Evolutionary conservation across 1,140 invertebrate genomes (phyloP).

Genomic region (Bombus haemorrhoidalis): DNA sequence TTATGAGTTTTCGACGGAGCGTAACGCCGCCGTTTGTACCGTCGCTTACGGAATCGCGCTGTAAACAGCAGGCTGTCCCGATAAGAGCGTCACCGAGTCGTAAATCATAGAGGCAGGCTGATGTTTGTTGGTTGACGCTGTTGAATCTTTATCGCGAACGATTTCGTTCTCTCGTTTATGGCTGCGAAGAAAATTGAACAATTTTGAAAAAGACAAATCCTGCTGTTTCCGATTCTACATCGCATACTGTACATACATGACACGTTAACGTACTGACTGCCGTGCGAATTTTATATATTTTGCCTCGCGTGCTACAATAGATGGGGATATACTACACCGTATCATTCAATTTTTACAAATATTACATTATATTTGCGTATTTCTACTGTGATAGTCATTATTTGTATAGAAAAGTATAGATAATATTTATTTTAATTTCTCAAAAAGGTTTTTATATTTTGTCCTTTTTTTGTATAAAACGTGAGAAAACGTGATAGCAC

Average conservation of each 20-base stretch:
- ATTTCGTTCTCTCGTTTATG: neutral
- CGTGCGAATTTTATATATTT: too few species aligned
- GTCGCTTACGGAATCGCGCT: constrained; percentile 24
- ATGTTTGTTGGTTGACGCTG: neutral
- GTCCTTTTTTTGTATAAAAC: neutral
- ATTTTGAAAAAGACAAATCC: too few species aligned
- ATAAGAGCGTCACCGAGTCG: constrained; percentile 23
- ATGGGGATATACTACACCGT: too few species aligned
- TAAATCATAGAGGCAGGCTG: constrained; percentile 47
- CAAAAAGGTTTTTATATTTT: neutral
- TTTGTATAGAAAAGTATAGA: too few species aligned
- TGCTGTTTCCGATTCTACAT: too few species aligned
- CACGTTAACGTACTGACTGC: too few species aligned
- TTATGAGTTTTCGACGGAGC: constrained; percentile 60
- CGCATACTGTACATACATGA: too few species aligned
- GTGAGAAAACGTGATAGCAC: neutral
- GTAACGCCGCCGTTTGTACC: constrained; percentile 4
- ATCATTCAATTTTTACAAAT: too few species aligned
- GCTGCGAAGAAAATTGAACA: neutral
- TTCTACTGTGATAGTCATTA: too few species aligned
- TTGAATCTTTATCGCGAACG: neutral
- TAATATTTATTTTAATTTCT: neutral
- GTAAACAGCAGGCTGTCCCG: constrained; percentile 37
- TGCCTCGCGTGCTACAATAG: too few species aligned
- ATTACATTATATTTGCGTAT: too few species aligned